These are phyloP conservation scores for Hirtodrosophila histrioides DNA, from an alignment of 2,888 invertebrate genomes.

Conservation along the genomic window DNA sequence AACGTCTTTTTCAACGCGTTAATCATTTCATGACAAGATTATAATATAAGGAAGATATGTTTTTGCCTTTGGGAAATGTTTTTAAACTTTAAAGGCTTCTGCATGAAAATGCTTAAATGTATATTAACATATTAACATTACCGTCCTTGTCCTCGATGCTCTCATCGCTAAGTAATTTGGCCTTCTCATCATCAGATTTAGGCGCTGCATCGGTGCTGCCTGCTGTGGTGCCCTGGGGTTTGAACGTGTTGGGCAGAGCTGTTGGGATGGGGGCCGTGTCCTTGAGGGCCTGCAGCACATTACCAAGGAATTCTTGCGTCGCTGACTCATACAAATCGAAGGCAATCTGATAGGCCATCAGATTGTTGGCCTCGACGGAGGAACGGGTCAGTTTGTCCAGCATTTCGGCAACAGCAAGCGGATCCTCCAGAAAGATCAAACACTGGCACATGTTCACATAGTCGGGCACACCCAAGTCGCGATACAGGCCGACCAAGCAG, in stretches of 20 bases:
- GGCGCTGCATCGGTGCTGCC: conserved; percentile 47
- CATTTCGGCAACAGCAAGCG: conserved; percentile 95
- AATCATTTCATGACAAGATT: too few relatives aligned
- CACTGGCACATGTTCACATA: conserved; percentile 99
- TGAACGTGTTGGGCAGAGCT: conserved; percentile 90
- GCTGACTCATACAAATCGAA: conserved; percentile 99
- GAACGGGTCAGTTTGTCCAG: conserved; percentile 94
- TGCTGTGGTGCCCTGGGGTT: conserved; percentile 87
- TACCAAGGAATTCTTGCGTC: conserved; percentile 97
- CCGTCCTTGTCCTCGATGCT: conserved; percentile 85
- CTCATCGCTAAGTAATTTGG: conserved; percentile 81
- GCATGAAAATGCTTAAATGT: background rate
- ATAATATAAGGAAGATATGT: too few relatives aligned
- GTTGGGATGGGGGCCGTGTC: conserved; percentile 93
- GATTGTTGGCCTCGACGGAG: conserved; percentile 88
- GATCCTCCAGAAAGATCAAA: conserved; percentile 97
- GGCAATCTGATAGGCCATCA: conserved; percentile 99
- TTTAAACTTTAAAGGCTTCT: background rate
- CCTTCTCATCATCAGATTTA: conserved; percentile 80
- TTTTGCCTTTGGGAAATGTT: background rate
- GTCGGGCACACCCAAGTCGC: conserved; percentile 95
- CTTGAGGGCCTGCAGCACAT: conserved; percentile 92
- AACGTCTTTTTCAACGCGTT: too few relatives aligned
- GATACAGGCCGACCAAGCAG: conserved; percentile 94
- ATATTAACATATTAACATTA: conserved; percentile 21